These are phyloP conservation scores for Pyrochroa serraticornis DNA, from an alignment of 2,888 invertebrate species.

Conservation along the genomic window DNA sequence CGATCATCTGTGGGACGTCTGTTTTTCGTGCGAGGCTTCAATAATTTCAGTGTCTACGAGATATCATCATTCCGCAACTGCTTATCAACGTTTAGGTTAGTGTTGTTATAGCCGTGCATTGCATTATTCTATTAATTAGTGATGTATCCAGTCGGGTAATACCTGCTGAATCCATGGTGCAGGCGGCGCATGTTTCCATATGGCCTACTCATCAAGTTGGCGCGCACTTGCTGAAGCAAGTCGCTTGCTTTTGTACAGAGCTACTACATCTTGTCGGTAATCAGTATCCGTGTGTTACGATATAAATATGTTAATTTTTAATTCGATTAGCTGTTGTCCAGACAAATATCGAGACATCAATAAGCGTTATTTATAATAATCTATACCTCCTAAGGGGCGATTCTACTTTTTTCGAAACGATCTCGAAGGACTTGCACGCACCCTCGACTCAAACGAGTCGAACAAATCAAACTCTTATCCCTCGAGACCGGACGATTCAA, in stretches of 20 bases:
- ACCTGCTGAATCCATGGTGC: conserved; percentile 58
- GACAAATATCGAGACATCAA: conserved; percentile 31
- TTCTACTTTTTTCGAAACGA: neutral
- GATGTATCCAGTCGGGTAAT: conserved; percentile 50
- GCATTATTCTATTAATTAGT: conserved; percentile 42
- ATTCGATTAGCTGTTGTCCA: conserved; percentile 33
- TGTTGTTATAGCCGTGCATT: conserved; percentile 50
- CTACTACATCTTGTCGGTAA: conserved; percentile 36
- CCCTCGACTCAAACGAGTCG: too few species aligned
- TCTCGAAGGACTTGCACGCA: too few species aligned
- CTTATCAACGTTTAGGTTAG: conserved; percentile 46
- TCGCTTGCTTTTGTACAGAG: conserved; percentile 51
- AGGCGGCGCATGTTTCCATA: conserved; percentile 58
- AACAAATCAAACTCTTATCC: neutral
- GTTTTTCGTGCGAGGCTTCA: conserved; percentile 26
- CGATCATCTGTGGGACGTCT: conserved; percentile 9
- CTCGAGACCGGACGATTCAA: neutral
- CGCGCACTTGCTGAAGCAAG: conserved; percentile 47
- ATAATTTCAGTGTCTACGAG: conserved; percentile 27
- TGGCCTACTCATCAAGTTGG: conserved; percentile 54
- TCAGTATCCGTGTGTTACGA: conserved; percentile 36
- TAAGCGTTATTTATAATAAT: conserved; percentile 27
- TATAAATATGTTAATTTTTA: conserved; percentile 27
- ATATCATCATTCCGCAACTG: conserved; percentile 27
- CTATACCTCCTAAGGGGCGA: conserved; percentile 11